Evolutionary conservation across 2,113 vertebrate species (phyloP), one percentile per base, ranked within the genome.

Genomic region (Xerus inauris): DNA sequence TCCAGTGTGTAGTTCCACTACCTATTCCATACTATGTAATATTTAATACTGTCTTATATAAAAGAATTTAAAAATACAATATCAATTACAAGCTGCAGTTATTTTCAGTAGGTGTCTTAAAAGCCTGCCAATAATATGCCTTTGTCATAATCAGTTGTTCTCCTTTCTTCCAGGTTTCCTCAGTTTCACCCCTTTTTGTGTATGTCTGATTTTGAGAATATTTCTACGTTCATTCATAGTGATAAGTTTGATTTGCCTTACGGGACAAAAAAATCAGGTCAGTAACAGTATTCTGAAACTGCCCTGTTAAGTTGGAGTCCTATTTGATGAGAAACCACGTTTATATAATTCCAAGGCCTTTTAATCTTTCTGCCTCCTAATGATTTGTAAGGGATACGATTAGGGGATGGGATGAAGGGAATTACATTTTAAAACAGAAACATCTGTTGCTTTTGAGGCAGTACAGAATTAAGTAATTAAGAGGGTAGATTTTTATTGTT

Each of bases 151-250:
- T 14, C 26, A 57, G 72, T 62, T 49, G 94, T 95, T 87, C 0
- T 14, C 86, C 81, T 98, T 92, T 82, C 32, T 90, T 57, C 76
- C 94, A 99, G 98, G 54, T 89, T 77, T 86, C 95, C 95, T 45
- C 98, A 97, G 91, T 96, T 98, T 97, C 98, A 98, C 89, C 98
- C 98, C 0, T 99, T 99, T 96, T 91, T 99, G 86, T 99, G 98
- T 0, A 57, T 96, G 76, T 73, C 91, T 87, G 98, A 98, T 93
- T 99, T 98, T 97, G 51, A 94, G 95, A 97, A 97, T 83, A 95
- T 97, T 79, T 96, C 98, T 26, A 95, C 88, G 81, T 94, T 96
- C 8, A 98, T 97, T 0, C 98, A 97, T 87, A 98, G 93, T 0
- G 47, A 98, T 94, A 98, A 97, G 38, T 98, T 98, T 96, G 97